These are phyloP conservation scores for Perdita meconis DNA, from an alignment of 2,888 invertebrate species.

Conservation along the genomic window DNA sequence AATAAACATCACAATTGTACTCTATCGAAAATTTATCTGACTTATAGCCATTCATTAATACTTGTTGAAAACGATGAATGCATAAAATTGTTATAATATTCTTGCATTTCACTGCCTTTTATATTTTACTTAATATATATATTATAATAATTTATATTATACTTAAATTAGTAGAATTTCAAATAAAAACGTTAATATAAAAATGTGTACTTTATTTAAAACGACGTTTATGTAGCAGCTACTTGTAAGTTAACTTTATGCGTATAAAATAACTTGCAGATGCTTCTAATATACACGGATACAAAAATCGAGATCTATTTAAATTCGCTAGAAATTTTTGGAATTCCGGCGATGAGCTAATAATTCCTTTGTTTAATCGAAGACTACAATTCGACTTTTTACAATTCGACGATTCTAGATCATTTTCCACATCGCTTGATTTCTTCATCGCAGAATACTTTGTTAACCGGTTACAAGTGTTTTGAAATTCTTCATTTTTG, in stretches of 20 bases:
- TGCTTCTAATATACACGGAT: conserved; percentile 23
- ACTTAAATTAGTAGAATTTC: not conserved
- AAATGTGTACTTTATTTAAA: conserved; percentile 34
- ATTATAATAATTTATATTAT: not conserved
- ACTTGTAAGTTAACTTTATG: conserved; percentile 34
- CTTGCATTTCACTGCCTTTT: not conserved
- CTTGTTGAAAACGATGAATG: conserved; percentile 10
- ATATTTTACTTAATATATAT: no score
- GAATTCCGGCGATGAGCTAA: conserved; percentile 75
- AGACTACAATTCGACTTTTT: not conserved
- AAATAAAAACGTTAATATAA: conserved; percentile 29
- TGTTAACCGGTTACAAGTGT: not conserved
- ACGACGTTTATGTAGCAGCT: not conserved
- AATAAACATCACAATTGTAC: conserved; percentile 12
- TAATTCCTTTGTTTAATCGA: conserved; percentile 32
- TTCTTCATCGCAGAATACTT: not conserved
- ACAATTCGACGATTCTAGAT: conserved; percentile 3
- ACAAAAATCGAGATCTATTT: conserved; percentile 7
- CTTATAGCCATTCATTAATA: conserved; percentile 7
- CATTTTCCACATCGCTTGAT: not conserved
- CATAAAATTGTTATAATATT: conserved; percentile 15
- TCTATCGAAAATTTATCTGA: conserved; percentile 10
- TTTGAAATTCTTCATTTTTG: conserved; percentile 12
- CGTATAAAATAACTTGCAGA: conserved; percentile 30
- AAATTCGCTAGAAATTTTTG: conserved; percentile 67